These are phyloP conservation scores for Neolamprologus toae DNA, from an alignment of 2,113 vertebrate species.

Conservation along the genomic window DNA sequence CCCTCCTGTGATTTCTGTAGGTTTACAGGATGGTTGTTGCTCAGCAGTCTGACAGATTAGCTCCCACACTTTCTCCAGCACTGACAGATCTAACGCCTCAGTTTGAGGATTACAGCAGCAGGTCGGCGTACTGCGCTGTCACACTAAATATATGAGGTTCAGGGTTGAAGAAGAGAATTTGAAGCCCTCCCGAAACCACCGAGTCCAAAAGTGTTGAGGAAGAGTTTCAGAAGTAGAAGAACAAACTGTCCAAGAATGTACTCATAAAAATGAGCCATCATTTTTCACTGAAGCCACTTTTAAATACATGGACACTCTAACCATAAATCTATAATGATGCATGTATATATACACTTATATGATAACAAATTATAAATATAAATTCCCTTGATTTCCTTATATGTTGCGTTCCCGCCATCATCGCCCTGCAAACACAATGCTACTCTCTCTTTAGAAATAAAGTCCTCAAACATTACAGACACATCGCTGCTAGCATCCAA, in stretches of 20 bases:
- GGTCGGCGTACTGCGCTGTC: neutral
- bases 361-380: rapidly evolving
- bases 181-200: neutral
- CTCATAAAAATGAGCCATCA: rapidly evolving
- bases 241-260: neutral
- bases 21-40: neutral
- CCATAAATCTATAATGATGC: neutral
- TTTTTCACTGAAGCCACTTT: neutral
- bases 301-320: neutral
- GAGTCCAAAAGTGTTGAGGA: rapidly evolving
- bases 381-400: neutral
- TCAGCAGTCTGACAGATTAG: constrained; percentile 32
- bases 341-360: neutral
- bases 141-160: neutral
- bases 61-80: constrained; percentile 16
- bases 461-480: neutral
- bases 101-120: constrained; percentile 13
- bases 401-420: rapidly evolving
- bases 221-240: neutral
- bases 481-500: neutral
- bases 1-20: neutral
- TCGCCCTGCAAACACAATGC: neutral
- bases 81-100: neutral
- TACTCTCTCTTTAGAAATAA: neutral
- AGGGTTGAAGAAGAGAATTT: neutral